These are phyloP conservation scores for Tachysurus fulvidraco DNA, from an alignment of 2,113 vertebrate genomes.

Conservation along the genomic window DNA sequence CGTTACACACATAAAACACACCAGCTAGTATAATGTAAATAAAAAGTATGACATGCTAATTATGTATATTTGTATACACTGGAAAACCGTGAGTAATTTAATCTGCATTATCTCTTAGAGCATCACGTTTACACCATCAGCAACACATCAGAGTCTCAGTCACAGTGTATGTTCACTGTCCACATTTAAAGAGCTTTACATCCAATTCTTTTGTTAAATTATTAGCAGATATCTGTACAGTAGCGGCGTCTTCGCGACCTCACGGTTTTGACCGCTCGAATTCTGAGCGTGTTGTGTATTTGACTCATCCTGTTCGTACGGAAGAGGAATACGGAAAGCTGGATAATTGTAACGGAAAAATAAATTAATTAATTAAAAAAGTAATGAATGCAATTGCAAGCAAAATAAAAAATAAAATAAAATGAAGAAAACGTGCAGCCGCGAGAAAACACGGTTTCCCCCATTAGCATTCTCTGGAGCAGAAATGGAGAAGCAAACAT, in stretches of 20 bases:
- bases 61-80: not conserved
- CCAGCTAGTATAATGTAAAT: not conserved
- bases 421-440: not conserved
- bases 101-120: not conserved
- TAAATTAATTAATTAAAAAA: too few relatives aligned
- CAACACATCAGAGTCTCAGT: not conserved
- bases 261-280: not conserved
- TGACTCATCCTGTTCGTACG: not conserved
- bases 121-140: not conserved
- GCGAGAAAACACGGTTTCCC: not conserved
- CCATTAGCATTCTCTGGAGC: not conserved
- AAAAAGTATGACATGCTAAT: not conserved
- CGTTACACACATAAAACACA: not conserved
- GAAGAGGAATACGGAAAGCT: not conserved
- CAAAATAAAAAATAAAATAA: not conserved
- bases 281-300: not conserved
- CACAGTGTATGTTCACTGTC: not conserved
- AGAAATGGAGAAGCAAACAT: slow-evolving; percentile 3
- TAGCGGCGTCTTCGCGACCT: not conserved
- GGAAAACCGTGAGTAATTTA: not conserved
- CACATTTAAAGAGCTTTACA: not conserved
- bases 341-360: not conserved
- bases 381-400: not conserved
- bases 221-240: not conserved
- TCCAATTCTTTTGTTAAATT: not conserved